Percentiles rank a stretch among this genome's conserved stretches.
Conservation (phyloP, 2,113 vertebrate species). For the Polypterus senegalus region DNA sequence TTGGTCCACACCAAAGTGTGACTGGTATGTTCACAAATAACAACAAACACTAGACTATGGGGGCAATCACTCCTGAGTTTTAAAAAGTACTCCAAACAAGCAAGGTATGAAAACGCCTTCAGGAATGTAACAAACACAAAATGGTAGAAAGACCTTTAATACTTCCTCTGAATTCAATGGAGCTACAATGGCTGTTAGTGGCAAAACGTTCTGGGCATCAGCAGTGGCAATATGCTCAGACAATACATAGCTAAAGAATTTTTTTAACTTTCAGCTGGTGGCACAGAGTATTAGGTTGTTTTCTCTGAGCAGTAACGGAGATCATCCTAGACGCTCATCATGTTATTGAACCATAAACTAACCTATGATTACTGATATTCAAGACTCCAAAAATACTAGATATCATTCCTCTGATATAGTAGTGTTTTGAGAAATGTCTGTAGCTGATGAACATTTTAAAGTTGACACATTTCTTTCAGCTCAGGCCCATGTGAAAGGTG, state of each 20-base stretch:
- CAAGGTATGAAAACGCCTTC: background rate
- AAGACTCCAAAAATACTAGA: background rate
- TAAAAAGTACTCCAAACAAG: too few species aligned
- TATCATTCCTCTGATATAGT: background rate
- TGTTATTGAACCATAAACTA: background rate
- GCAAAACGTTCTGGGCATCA: constrained; percentile 6
- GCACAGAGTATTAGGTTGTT: background rate
- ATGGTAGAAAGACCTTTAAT: background rate
- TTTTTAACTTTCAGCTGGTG: background rate
- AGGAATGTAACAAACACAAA: background rate
- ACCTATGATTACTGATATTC: background rate
- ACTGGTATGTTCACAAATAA: too few species aligned
- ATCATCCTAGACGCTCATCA: background rate
- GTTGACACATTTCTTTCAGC: background rate
- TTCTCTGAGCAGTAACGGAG: background rate
- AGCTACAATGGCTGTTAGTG: background rate
- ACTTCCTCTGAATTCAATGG: background rate
- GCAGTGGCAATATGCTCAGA: constrained; percentile 1
- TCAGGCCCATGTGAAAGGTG: background rate
- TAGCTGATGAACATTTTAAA: constrained; percentile 1
- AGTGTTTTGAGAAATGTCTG: background rate
- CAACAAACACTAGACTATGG: too few species aligned
- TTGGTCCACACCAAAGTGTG: too few species aligned
- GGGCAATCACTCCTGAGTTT: too few species aligned
- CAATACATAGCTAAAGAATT: constrained; percentile 1